phyloP scores from a whole-genome alignment of 2,888 invertebrate genomes.

The Leptogaster cylindrica region DNA sequence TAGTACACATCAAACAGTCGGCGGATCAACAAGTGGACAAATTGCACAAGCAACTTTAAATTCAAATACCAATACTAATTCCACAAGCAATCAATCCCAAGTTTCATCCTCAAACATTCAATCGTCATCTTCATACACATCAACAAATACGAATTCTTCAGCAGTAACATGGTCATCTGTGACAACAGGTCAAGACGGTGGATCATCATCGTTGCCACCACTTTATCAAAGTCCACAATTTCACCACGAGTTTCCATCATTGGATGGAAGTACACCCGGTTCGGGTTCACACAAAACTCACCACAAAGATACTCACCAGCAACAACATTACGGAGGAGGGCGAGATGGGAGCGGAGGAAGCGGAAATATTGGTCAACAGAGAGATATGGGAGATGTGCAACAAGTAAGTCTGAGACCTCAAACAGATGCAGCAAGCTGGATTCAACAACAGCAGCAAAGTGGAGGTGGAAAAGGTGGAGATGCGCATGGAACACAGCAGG shows the following conservation, averaged over 20 bases:
- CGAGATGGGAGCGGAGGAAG: constrained; percentile 48
- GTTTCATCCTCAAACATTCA: constrained; percentile 44
- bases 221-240: constrained; percentile 86
- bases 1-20: constrained; percentile 41
- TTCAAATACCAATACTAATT: constrained; percentile 43
- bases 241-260: constrained; percentile 95
- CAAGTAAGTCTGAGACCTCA: constrained; percentile 59
- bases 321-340: constrained; percentile 40
- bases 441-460: constrained; percentile 49
- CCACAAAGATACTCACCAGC: constrained; percentile 54
- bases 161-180: constrained; percentile 69
- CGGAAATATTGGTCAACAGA: constrained; percentile 37
- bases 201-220: constrained; percentile 63
- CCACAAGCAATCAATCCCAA: constrained; percentile 49
- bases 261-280: constrained; percentile 68
- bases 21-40: constrained; percentile 45
- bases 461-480: constrained; percentile 47
- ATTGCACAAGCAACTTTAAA: constrained; percentile 41
- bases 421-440: constrained; percentile 60
- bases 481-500: constrained; percentile 40
- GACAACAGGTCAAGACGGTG: constrained; percentile 64
- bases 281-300: constrained; percentile 51
- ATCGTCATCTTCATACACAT: constrained; percentile 40
- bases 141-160: constrained; percentile 59
- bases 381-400: constrained; percentile 39